These are phyloP conservation scores for Abramis brama DNA, from an alignment of 2,113 vertebrate species.

Conservation along the genomic window DNA sequence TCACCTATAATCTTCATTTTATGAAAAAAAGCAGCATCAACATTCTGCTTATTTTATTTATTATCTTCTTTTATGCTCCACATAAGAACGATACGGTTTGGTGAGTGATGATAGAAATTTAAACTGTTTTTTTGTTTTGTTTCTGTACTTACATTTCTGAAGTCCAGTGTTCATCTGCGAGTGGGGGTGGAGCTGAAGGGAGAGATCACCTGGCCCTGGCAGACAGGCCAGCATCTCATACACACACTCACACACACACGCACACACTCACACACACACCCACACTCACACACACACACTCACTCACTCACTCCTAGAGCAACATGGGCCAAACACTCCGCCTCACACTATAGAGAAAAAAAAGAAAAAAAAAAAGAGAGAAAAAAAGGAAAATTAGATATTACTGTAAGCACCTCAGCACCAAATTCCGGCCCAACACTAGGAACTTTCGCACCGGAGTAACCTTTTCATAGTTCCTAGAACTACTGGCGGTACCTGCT, in stretches of 20 bases:
- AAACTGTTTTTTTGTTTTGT: background rate
- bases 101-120: background rate
- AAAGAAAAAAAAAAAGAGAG: conserved; percentile 20
- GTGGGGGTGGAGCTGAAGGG: conserved; percentile 98
- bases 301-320: conserved; percentile 80
- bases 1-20: background rate
- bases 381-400: conserved; percentile 45
- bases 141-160: conserved; percentile 96
- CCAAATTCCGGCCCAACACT: no score
- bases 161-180: conserved; percentile 99
- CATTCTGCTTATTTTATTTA: background rate
- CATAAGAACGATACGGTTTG: background rate
- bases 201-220: conserved; percentile 97
- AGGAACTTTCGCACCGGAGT: no score
- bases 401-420: background rate
- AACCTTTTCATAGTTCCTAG: no score
- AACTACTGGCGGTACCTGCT: no score
- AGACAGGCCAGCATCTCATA: conserved; percentile 99
- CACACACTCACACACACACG: conserved; percentile 73
- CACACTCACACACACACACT: conserved; percentile 77
- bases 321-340: conserved; percentile 87
- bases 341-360: conserved; percentile 84
- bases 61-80: background rate
- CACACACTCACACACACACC: conserved; percentile 72
- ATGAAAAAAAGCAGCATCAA: background rate